phyloP scores from a whole-genome alignment of 2,797 vertebrate species.

The Micropoecilia bifurca region DNA sequence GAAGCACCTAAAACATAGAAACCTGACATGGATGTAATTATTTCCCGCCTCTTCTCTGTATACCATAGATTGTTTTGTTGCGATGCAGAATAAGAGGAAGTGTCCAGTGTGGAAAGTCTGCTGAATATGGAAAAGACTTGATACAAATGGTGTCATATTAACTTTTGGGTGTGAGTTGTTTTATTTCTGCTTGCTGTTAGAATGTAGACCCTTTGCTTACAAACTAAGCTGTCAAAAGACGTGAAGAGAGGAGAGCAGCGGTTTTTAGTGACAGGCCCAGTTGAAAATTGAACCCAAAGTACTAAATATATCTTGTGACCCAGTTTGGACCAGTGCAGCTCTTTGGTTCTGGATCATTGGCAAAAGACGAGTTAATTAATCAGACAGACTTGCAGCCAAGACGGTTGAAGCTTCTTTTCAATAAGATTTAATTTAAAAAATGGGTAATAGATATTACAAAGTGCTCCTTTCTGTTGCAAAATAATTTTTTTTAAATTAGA shows the following conservation, averaged over 20 bases:
- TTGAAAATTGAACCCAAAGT: not conserved
- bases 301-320: conserved; percentile 5
- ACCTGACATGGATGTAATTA: not conserved
- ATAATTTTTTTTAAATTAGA: not conserved
- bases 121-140: not conserved
- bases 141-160: not conserved
- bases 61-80: not conserved
- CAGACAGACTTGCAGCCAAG: not conserved
- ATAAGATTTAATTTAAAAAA: not conserved
- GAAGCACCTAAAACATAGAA: not conserved
- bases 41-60: not conserved
- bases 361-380: not conserved
- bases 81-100: not conserved
- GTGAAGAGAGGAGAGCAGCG: not conserved
- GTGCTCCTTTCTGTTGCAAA: not conserved
- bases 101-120: not conserved
- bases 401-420: not conserved
- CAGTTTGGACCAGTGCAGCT: conserved; percentile 3
- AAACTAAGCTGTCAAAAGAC: not conserved
- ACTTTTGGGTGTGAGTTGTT: not conserved
- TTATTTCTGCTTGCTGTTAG: not conserved
- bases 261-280: not conserved
- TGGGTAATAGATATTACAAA: not conserved
- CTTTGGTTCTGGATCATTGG: not conserved
- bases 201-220: not conserved